Evolutionary conservation across 2,888 invertebrate species (phyloP).

Genomic region (Gnatocerus cornutus): DNA sequence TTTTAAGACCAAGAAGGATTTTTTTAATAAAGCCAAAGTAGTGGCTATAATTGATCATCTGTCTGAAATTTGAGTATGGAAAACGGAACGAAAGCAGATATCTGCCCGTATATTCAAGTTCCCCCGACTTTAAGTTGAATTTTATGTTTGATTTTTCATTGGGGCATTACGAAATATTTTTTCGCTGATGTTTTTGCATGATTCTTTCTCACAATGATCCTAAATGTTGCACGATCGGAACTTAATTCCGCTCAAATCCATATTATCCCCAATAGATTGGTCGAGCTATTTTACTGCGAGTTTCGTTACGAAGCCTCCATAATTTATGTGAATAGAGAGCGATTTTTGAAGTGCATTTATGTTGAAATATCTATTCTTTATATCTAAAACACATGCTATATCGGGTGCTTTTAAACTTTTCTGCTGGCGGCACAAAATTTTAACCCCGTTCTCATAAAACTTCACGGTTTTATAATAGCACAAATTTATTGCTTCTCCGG

Average conservation of each 20-base stretch:
- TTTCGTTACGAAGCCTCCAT: slow-evolving; percentile 28
- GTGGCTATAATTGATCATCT: slow-evolving; percentile 36
- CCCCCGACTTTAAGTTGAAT: slow-evolving; percentile 34
- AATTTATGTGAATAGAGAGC: slow-evolving; percentile 47
- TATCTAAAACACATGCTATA: slow-evolving; percentile 54
- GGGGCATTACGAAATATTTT: slow-evolving; percentile 46
- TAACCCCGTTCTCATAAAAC: slow-evolving; percentile 63
- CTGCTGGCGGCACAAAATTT: slow-evolving; percentile 62
- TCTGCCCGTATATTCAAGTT: slow-evolving; percentile 44
- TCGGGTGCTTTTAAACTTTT: slow-evolving; percentile 57
- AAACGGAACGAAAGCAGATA: slow-evolving; percentile 31
- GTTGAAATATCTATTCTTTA: slow-evolving; percentile 53
- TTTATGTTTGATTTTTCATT: slow-evolving; percentile 49
- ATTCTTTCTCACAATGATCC: slow-evolving; percentile 36
- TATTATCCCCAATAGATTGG: slow-evolving; percentile 41
- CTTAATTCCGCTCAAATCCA: slow-evolving; percentile 43
- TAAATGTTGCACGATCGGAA: slow-evolving; percentile 46
- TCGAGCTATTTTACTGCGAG: slow-evolving; percentile 33
- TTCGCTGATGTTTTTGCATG: slow-evolving; percentile 43
- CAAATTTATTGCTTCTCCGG: slow-evolving; percentile 50
- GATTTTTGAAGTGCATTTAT: slow-evolving; percentile 52
- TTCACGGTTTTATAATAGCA: slow-evolving; percentile 55
- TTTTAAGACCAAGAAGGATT: slow-evolving; percentile 4
- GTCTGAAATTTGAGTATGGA: slow-evolving; percentile 35
- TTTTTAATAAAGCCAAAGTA: slow-evolving; percentile 31